Evolutionary conservation across 2,797 vertebrate species (phyloP), one percentile per base, ranked within the genome.

Genomic region (Erpetoichthys calabaricus): DNA sequence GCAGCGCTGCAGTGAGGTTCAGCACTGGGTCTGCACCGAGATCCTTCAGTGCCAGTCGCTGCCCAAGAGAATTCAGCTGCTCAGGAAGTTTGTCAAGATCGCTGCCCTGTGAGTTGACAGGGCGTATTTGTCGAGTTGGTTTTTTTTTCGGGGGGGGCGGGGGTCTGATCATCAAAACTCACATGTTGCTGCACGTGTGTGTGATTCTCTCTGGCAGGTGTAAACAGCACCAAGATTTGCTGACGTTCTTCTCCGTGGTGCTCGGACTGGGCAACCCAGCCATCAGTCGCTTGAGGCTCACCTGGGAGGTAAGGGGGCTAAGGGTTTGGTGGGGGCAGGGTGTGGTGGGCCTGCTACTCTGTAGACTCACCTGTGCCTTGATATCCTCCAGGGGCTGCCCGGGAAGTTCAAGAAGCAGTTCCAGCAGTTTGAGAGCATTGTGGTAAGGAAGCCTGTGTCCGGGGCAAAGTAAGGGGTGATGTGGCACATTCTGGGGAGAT

Each of bases 11-110:
- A 95, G 92, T 0, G 92, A 97, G 65, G 91, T 96, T 68, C 91
- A 95, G 67, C 91, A 93, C 80, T 97, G 94, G 94, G 91, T 97
- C 8, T 92, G 90, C 72, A 97, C 94, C 0, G 92, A 97, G 78
- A 88, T 92, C 70, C 84, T 96, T 65, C 91, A 96, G 71, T 97
- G 94, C 55, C 91, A 94, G 68, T 85, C 86, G 0, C 84, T 88
- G 51, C 91, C 90, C 1, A 93, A 94, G 71, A 82, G 94, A 1
- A 72, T 91, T 42, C 92, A 97, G 67, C 88, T 97, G 57, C 89
- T 97, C 54, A 91, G 93, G 72, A 97, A 95, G 75, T 94, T 97
- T 73, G 94, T 97, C 80, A 96, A 97, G 82, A 90, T 96, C 2
- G 90, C 91, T 0, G 90, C 91, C 4, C 85, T 95, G 94, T 96